phyloP scores from a whole-genome alignment of 2,113 vertebrate genomes.

The Columba janthina region DNA sequence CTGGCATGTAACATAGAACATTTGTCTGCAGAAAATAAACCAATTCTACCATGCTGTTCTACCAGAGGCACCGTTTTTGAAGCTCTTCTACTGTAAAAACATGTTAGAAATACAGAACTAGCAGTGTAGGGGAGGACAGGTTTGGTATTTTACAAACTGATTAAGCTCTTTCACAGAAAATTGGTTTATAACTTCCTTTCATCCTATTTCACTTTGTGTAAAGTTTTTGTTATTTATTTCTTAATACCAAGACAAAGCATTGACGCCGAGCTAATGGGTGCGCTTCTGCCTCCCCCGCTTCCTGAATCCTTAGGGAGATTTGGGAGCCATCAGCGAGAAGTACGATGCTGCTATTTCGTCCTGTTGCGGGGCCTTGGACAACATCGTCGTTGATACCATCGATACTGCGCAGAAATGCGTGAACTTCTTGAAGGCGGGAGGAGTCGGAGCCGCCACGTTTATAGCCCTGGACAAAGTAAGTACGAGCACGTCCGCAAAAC shows the following conservation, averaged over 20 bases:
- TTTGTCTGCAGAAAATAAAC: neutral
- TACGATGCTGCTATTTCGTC: conserved; percentile 95
- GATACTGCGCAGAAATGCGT: conserved; percentile 94
- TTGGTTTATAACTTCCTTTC: neutral
- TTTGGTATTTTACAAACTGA: neutral
- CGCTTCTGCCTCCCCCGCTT: neutral
- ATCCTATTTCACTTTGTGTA: neutral
- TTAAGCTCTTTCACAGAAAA: neutral
- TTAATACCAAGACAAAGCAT: neutral
- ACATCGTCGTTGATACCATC: conserved; percentile 95
- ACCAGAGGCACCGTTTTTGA: neutral
- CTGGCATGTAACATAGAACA: neutral
- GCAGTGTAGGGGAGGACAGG: neutral
- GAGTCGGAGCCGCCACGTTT: conserved; percentile 91
- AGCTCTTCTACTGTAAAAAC: neutral
- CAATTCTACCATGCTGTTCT: neutral
- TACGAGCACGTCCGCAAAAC: neutral
- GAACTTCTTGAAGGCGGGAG: conserved; percentile 87
- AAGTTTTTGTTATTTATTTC: neutral
- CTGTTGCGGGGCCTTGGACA: conserved; percentile 88
- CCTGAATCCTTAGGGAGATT: conserved; percentile 81
- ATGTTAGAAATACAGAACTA: neutral
- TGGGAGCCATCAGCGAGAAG: conserved; percentile 93
- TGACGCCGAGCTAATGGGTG: neutral
- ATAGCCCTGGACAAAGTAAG: conserved; percentile 95